Conservation (phyloP, 2,888 invertebrate species). For the Rotaria socialis region DNA sequence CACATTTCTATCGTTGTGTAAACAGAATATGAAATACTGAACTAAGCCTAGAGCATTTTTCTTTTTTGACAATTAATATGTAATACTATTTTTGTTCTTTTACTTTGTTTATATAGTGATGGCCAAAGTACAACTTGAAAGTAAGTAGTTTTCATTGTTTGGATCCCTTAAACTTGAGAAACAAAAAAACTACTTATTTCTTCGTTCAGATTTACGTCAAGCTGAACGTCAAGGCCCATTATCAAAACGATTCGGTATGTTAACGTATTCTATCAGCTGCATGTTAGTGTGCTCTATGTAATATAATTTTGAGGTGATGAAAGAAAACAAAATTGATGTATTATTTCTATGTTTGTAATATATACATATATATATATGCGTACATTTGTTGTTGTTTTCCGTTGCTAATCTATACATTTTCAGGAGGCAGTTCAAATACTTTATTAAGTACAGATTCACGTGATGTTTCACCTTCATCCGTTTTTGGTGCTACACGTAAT, state of each 20-base stretch:
- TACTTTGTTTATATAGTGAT: background rate
- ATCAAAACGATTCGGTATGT: slow-evolving; percentile 30
- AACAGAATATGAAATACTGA: too few relatives aligned
- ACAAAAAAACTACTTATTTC: background rate
- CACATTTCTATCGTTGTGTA: too few relatives aligned
- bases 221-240: slow-evolving; percentile 20
- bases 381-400: background rate
- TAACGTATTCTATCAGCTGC: background rate
- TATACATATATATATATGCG: background rate
- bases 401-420: slow-evolving; percentile 30
- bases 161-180: too few relatives aligned
- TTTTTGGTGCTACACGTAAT: slow-evolving; percentile 13
- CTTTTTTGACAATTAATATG: too few relatives aligned
- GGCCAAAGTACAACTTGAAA: slow-evolving; percentile 34
- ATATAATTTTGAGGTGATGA: background rate
- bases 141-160: background rate
- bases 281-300: background rate
- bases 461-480: slow-evolving; percentile 19
- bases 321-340: background rate
- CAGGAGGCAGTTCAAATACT: slow-evolving; percentile 34
- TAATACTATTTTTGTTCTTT: too few relatives aligned
- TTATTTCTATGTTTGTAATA: background rate
- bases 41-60: too few relatives aligned
- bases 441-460: slow-evolving; percentile 24
- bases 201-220: background rate